Percentiles rank a stretch among this genome's conserved stretches.
phyloP scores from a whole-genome alignment of 2,888 invertebrate species.

The Lochmaea capreae region DNA sequence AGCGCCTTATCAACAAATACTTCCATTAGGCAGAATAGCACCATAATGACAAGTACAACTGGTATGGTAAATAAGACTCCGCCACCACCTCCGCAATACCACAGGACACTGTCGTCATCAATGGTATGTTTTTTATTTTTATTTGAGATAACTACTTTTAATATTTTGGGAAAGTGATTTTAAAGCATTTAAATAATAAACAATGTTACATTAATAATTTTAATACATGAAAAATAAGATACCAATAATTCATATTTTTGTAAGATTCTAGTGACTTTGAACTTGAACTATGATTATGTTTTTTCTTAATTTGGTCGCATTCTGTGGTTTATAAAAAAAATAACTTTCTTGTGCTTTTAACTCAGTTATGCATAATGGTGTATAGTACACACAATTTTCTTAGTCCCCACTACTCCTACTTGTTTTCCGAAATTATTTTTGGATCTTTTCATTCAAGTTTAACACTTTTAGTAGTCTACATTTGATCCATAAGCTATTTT shows the following conservation, averaged over 20 bases:
- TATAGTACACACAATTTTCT: too few relatives aligned
- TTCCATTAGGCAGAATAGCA: conserved; percentile 55
- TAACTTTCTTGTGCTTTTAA: too few relatives aligned
- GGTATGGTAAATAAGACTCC: conserved; percentile 39
- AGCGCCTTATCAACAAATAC: conserved; percentile 59
- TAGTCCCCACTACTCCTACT: too few relatives aligned
- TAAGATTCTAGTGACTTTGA: too few relatives aligned
- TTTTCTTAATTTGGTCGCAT: too few relatives aligned
- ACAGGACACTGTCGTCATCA: conserved; percentile 40
- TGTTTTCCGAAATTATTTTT: too few relatives aligned
- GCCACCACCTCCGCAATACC: conserved; percentile 45
- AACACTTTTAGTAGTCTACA: too few relatives aligned
- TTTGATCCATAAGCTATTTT: too few relatives aligned
- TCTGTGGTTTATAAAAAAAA: too few relatives aligned
- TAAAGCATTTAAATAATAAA: neutral
- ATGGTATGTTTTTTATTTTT: conserved; percentile 36
- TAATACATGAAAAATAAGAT: neutral
- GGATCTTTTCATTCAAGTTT: too few relatives aligned
- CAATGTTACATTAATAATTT: neutral
- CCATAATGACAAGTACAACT: conserved; percentile 53
- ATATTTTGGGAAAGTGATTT: neutral
- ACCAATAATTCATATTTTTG: neutral
- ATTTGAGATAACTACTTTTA: neutral
- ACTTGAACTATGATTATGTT: too few relatives aligned
- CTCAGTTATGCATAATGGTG: too few relatives aligned